Conservation (phyloP, 2,888 invertebrate species). For the Tenthredo notha region DNA sequence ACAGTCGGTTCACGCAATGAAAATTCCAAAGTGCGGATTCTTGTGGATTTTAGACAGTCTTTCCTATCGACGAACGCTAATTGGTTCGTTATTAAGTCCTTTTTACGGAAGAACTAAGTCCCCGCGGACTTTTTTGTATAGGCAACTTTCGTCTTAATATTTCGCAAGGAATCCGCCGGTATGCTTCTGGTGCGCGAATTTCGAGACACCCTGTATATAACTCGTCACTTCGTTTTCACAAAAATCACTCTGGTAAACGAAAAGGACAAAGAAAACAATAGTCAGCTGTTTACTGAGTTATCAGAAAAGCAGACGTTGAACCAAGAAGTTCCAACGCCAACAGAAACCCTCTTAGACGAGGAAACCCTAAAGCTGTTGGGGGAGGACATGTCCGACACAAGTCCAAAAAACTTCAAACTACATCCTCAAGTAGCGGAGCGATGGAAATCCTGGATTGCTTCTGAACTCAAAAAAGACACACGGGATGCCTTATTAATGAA, state of each 20-base stretch:
- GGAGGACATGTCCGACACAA: conserved; percentile 42
- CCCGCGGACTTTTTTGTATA: too few species aligned
- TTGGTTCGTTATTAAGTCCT: too few species aligned
- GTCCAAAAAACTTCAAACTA: conserved; percentile 36
- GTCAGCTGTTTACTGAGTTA: not conserved
- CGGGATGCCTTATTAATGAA: conserved; percentile 37
- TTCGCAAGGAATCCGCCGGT: too few species aligned
- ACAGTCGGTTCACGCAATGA: too few species aligned
- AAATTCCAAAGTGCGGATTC: too few species aligned
- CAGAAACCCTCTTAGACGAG: not conserved
- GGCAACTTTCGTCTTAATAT: too few species aligned
- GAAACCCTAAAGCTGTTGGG: conserved; percentile 21
- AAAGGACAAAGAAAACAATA: conserved; percentile 7
- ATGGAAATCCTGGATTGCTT: conserved; percentile 51
- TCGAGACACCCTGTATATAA: too few species aligned
- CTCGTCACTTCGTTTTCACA: not conserved
- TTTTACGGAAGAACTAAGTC: too few species aligned
- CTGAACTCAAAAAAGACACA: conserved; percentile 37
- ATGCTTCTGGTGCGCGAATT: too few species aligned
- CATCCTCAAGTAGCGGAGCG: conserved; percentile 48
- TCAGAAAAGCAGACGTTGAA: not conserved
- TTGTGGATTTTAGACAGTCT: too few species aligned
- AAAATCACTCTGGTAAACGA: conserved; percentile 7
- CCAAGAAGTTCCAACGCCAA: conserved; percentile 2
- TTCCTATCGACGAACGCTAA: too few species aligned